Percentiles rank a stretch among this genome's conserved stretches.
Evolutionary conservation across 2,888 invertebrate species (phyloP).

Genomic region (Papilio demoleus): DNA sequence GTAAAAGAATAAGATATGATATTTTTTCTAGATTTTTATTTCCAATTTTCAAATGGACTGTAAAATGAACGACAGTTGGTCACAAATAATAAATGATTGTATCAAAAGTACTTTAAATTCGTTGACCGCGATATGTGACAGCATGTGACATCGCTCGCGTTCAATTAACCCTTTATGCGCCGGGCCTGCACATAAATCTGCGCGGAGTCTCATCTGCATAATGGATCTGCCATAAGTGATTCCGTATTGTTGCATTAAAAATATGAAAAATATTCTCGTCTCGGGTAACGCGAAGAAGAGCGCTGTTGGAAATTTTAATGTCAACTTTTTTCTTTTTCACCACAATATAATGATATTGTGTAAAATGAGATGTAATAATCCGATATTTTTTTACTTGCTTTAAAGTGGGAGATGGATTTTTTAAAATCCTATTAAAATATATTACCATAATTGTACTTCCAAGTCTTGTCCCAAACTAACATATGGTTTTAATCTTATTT

Average conservation of each 20-base stretch:
- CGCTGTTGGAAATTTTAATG: constrained; percentile 7
- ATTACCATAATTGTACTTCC: no score
- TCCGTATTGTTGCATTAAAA: constrained; percentile 43
- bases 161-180: constrained; percentile 24
- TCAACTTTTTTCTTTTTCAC: not conserved
- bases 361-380: not conserved
- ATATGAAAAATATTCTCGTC: constrained; percentile 30
- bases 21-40: no score
- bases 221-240: constrained; percentile 47
- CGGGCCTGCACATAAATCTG: constrained; percentile 38
- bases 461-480: no score
- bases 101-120: not conserved
- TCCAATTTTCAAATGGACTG: no score
- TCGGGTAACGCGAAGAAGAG: not conserved
- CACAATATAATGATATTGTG: not conserved
- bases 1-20: no score
- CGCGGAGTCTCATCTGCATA: constrained; percentile 45
- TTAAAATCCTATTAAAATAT: no score
- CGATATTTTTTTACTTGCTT: not conserved
- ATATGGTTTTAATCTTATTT: no score
- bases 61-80: no score
- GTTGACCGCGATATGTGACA: constrained; percentile 9
- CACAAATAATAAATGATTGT: no score
- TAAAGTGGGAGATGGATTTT: no score
- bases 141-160: not conserved